phyloP scores from a whole-genome alignment of 2,113 vertebrate species.

The Nesoenas mayeri region DNA sequence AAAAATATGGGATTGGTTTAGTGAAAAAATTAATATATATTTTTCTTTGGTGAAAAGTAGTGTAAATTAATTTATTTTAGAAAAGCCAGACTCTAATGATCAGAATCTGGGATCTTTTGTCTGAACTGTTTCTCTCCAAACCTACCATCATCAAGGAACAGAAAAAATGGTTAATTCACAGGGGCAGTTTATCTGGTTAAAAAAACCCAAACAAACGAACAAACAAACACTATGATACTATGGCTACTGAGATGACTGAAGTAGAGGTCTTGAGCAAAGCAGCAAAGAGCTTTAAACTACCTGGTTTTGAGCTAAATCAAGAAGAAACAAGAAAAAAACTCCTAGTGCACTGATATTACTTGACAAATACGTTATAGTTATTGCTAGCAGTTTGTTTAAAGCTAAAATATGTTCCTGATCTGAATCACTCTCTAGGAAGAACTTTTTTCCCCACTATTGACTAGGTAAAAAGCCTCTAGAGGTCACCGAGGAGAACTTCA shows the following conservation, averaged over 20 bases:
- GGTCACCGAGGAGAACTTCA: neutral
- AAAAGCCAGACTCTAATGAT: neutral
- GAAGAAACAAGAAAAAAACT: neutral
- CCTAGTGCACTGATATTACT: neutral
- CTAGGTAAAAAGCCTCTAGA: neutral
- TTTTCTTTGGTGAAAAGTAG: neutral
- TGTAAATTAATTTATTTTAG: neutral
- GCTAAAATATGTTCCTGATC: neutral
- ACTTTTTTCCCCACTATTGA: neutral
- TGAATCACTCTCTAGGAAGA: neutral
- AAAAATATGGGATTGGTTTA: neutral
- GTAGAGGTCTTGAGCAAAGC: neutral
- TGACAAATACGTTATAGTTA: neutral
- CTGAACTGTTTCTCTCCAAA: neutral
- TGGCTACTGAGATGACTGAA: neutral
- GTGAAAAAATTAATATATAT: neutral
- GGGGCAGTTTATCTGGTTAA: neutral
- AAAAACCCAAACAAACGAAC: too few species aligned
- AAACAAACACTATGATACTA: neutral
- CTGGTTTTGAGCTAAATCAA: neutral
- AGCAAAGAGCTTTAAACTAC: neutral
- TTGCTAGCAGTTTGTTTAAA: neutral
- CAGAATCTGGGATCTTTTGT: neutral
- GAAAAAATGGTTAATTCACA: neutral
- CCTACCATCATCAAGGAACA: neutral